A percentile compares a stretch with the other conserved stretches of the same genome.
These are phyloP conservation scores for Tromatobia lineatoria DNA, from an alignment of 2,888 invertebrate genomes.

Conservation along the genomic window DNA sequence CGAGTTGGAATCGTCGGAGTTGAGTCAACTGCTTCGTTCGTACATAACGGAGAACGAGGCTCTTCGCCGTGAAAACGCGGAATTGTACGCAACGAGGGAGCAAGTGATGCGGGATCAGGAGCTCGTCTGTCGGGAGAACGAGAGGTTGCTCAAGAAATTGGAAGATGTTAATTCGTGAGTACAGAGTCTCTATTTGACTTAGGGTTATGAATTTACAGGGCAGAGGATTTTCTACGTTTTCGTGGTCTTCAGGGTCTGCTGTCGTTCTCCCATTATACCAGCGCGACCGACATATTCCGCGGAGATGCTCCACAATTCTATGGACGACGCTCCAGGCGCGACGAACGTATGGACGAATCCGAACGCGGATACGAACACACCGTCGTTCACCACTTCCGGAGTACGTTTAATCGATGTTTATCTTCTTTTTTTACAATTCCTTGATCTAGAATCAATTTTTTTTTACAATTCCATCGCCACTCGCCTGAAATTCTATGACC, in stretches of 20 bases:
- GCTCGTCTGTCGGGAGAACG: slow-evolving; percentile 95
- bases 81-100: slow-evolving; percentile 93
- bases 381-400: slow-evolving; percentile 74
- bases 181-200: slow-evolving; percentile 41
- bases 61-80: slow-evolving; percentile 93
- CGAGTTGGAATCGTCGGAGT: slow-evolving; percentile 91
- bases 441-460: neutral
- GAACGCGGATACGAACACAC: slow-evolving; percentile 73
- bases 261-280: slow-evolving; percentile 93
- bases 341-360: slow-evolving; percentile 92
- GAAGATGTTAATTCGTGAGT: slow-evolving; percentile 96
- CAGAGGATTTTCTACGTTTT: slow-evolving; percentile 68
- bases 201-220: slow-evolving; percentile 60
- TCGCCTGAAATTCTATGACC: no score
- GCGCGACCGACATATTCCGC: slow-evolving; percentile 91
- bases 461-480: no score
- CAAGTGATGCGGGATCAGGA: slow-evolving; percentile 95
- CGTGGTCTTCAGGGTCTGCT: slow-evolving; percentile 89
- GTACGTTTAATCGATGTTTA: slow-evolving; percentile 68
- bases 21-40: slow-evolving; percentile 93
- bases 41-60: slow-evolving; percentile 94
- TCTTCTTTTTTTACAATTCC: neutral
- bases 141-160: slow-evolving; percentile 93
- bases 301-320: slow-evolving; percentile 81
- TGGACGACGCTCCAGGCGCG: slow-evolving; percentile 79